Evolutionary conservation across 2,113 vertebrate genomes (phyloP).

Genomic region (Notothenia coriiceps): DNA sequence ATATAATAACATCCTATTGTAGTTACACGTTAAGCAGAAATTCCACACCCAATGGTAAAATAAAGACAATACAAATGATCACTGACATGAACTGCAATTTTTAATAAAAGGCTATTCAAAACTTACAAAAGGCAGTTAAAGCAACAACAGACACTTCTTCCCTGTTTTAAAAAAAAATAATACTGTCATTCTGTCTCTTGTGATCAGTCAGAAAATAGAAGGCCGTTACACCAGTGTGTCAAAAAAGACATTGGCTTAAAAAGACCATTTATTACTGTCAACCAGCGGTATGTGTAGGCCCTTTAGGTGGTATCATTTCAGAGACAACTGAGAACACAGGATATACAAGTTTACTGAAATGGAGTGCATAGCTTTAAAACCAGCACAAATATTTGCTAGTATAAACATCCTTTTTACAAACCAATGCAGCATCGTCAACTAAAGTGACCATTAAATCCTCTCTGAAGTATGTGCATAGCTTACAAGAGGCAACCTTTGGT

Average conservation of each 20-base stretch:
- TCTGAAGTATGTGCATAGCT: conserved; percentile 77
- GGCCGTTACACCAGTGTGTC: conserved; percentile 35
- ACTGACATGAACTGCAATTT: conserved; percentile 78
- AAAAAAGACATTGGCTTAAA: conserved; percentile 25
- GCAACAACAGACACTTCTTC: conserved; percentile 77
- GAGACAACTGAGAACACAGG: conserved; percentile 55
- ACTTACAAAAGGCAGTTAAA: conserved; percentile 82
- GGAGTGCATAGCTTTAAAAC: conserved; percentile 70
- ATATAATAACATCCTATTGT: conserved; percentile 4
- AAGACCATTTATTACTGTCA: conserved; percentile 53
- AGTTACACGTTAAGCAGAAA: conserved; percentile 32
- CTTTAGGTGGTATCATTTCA: conserved; percentile 54
- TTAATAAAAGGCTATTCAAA: conserved; percentile 83
- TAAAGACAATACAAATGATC: conserved; percentile 83
- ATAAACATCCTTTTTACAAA: conserved; percentile 57
- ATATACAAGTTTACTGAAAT: conserved; percentile 43
- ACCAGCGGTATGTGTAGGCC: conserved; percentile 45
- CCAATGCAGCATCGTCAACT: conserved; percentile 62
- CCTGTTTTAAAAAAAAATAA: conserved; percentile 63
- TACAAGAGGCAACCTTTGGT: conserved; percentile 80
- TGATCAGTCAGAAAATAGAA: conserved; percentile 33
- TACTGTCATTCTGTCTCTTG: conserved; percentile 69
- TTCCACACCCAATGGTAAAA: conserved; percentile 63
- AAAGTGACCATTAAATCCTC: conserved; percentile 51
- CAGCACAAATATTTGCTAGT: conserved; percentile 62